phyloP scores from a whole-genome alignment of 2,888 invertebrate genomes.

The Aethes cnicana region DNA sequence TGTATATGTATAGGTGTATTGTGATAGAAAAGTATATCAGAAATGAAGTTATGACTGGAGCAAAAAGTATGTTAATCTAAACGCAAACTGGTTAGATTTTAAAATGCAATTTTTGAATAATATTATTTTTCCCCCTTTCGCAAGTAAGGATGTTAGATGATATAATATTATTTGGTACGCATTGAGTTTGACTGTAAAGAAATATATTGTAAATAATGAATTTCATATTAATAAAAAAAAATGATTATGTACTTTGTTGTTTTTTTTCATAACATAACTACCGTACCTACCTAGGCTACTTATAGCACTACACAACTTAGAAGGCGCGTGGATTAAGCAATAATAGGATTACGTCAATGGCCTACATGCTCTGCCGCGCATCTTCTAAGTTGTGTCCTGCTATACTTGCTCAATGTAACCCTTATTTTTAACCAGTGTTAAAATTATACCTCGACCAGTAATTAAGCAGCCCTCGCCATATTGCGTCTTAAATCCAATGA shows the following conservation, averaged over 20 bases:
- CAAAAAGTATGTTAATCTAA: conserved; percentile 6
- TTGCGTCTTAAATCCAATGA: too few species aligned
- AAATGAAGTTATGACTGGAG: conserved; percentile 6
- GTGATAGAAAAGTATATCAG: conserved; percentile 12
- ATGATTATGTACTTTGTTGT: neutral
- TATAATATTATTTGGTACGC: conserved; percentile 7
- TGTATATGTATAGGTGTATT: conserved; percentile 16
- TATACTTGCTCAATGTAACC: too few species aligned
- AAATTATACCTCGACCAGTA: too few species aligned
- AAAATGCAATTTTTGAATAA: neutral
- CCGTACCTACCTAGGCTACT: too few species aligned
- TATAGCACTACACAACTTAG: too few species aligned
- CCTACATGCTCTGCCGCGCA: too few species aligned
- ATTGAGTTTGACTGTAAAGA: conserved; percentile 10
- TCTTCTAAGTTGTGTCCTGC: too few species aligned
- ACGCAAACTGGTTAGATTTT: neutral
- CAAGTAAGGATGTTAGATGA: conserved; percentile 11
- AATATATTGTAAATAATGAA: conserved; percentile 7
- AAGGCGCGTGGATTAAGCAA: too few species aligned
- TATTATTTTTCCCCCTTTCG: neutral
- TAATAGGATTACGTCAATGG: too few species aligned
- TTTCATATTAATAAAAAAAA: conserved; percentile 19
- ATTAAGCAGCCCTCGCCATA: too few species aligned
- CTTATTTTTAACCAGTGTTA: too few species aligned
- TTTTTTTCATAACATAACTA: neutral